Evolutionary conservation across 2,888 invertebrate genomes (phyloP).

Genomic region (Eilema griseolum): DNA sequence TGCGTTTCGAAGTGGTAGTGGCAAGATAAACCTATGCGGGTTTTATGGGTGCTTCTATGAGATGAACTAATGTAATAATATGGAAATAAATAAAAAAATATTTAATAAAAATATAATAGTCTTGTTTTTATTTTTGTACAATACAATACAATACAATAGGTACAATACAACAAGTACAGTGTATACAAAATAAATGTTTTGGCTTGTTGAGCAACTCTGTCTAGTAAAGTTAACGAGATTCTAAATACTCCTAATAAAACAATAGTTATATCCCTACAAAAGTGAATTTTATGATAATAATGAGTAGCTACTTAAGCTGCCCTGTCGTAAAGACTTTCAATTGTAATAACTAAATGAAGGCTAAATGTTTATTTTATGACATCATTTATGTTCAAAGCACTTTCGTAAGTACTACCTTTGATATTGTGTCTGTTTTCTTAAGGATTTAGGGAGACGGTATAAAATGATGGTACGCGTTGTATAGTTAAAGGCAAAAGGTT

Average conservation of each 20-base stretch:
- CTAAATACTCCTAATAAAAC: slow-evolving; percentile 9
- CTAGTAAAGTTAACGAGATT: background rate
- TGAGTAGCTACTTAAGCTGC: slow-evolving; percentile 3
- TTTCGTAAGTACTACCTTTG: background rate
- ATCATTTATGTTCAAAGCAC: background rate
- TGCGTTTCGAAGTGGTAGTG: no score
- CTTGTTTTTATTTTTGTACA: no score
- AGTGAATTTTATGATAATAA: slow-evolving; percentile 9
- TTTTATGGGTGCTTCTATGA: no score
- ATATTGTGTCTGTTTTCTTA: background rate
- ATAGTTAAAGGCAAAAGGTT: background rate
- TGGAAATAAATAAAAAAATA: no score
- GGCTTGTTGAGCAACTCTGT: background rate
- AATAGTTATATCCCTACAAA: slow-evolving; percentile 8
- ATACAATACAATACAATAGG: no score
- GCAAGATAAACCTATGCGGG: no score
- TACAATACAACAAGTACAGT: no score
- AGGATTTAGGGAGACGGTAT: background rate
- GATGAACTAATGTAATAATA: no score
- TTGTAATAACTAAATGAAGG: background rate
- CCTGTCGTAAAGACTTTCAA: slow-evolving; percentile 2
- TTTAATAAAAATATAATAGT: no score
- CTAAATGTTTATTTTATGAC: slow-evolving; percentile 16
- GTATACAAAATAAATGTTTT: no score
- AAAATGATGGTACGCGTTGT: background rate